Conservation (phyloP, 1,140 invertebrate species). For the Globodera rostochiensis region DNA sequence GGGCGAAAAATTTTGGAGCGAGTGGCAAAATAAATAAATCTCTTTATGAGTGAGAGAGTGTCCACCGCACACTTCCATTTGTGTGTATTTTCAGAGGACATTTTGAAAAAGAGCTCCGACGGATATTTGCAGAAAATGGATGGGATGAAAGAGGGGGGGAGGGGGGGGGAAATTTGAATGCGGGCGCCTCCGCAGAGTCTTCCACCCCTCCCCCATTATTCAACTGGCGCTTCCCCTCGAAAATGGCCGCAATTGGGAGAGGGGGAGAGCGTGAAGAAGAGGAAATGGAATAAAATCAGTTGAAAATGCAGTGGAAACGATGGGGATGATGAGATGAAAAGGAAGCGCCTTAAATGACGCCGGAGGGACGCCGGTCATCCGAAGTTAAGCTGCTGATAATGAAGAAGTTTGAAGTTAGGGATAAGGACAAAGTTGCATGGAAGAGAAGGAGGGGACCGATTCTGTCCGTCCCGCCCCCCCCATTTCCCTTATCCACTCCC, state of each 20-base stretch:
- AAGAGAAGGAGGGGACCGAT: neutral
- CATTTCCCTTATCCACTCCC: too few species aligned
- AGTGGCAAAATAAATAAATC: too few species aligned
- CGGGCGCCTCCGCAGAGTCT: neutral
- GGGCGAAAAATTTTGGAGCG: neutral
- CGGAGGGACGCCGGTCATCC: neutral
- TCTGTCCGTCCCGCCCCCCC: neutral
- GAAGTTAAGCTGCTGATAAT: neutral
- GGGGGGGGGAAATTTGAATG: constrained; percentile 14
- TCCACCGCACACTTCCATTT: neutral
- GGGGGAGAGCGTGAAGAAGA: neutral
- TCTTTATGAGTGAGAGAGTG: neutral
- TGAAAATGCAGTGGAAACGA: neutral
- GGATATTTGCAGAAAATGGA: constrained; percentile 1
- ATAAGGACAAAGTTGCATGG: neutral
- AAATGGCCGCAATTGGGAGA: constrained; percentile 15
- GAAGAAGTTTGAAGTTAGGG: neutral
- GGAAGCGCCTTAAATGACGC: neutral
- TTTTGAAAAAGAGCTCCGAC: neutral
- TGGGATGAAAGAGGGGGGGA: neutral
- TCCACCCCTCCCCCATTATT: neutral
- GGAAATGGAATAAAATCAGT: neutral
- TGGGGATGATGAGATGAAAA: neutral
- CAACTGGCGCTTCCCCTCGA: constrained; percentile 4
- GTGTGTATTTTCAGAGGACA: neutral